Percentiles rank a stretch among this genome's conserved stretches.
phyloP scores from a whole-genome alignment of 2,888 invertebrate genomes.

The Macrophya alboannulata region DNA sequence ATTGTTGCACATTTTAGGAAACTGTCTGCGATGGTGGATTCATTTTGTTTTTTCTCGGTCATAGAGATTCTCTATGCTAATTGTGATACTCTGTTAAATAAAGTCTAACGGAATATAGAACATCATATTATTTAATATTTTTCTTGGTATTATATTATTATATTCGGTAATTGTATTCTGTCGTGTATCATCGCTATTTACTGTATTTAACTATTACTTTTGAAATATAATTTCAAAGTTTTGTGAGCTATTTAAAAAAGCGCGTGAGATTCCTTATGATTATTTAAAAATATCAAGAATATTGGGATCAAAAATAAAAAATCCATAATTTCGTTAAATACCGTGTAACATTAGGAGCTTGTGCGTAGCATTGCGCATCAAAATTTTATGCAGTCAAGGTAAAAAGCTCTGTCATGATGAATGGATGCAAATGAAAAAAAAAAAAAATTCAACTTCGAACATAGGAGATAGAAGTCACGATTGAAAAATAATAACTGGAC shows the following conservation, averaged over 20 bases:
- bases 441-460: neutral
- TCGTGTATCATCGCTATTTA: neutral
- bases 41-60: neutral
- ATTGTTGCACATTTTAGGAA: neutral
- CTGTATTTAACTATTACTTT: neutral
- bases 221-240: neutral
- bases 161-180: constrained; percentile 6
- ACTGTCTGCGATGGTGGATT: constrained; percentile 4
- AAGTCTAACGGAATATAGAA: neutral
- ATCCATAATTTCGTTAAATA: neutral
- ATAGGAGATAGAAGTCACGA: neutral
- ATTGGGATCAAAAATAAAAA: neutral
- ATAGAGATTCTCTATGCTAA: neutral
- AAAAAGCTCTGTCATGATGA: constrained; percentile 17
- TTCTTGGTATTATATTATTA: neutral
- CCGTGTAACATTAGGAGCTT: constrained; percentile 4
- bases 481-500: constrained; percentile 2
- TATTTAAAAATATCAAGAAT: neutral
- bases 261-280: neutral
- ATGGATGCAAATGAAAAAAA: neutral
- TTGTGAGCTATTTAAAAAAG: neutral
- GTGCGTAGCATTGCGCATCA: constrained; percentile 10
- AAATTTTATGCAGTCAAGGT: constrained; percentile 13
- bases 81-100: neutral
- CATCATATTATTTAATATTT: neutral